phyloP scores from a whole-genome alignment of 2,113 vertebrate genomes.

The Bubo scandiacus region DNA sequence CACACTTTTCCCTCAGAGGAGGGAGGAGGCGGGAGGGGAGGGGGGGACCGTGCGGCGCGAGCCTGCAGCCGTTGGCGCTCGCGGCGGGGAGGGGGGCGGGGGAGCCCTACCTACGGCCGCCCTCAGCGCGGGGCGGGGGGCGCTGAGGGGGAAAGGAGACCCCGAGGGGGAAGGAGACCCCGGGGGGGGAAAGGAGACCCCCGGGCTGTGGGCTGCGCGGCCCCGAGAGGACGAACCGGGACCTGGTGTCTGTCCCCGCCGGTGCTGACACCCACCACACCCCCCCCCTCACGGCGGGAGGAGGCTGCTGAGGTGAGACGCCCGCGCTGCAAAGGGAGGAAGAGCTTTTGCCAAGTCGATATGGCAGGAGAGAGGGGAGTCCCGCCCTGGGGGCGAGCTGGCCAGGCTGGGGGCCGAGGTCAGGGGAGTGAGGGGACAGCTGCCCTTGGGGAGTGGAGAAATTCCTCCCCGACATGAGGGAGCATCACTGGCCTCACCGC shows the following conservation, averaged over 20 bases:
- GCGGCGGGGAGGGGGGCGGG: neutral
- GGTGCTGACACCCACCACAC: too few species aligned
- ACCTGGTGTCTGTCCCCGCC: too few species aligned
- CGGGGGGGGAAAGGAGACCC: neutral
- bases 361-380: neutral
- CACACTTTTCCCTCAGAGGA: neutral
- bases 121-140: neutral
- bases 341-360: neutral
- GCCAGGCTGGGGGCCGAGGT: neutral
- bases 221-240: neutral
- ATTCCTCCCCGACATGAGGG: fast-evolving
- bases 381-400: neutral
- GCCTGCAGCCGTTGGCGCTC: neutral
- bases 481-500: fast-evolving
- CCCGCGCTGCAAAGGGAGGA: neutral
- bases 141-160: neutral
- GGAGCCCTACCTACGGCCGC: neutral
- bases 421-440: fast-evolving
- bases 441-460: fast-evolving
- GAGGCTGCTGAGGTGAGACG: neutral
- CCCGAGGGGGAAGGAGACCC: too few species aligned
- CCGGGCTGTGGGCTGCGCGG: too few species aligned
- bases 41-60: neutral
- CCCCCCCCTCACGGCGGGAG: neutral
- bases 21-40: neutral